Base-by-base conservation (phyloP, 92 coral and sea anemone species). In the Epizoanthus scotinus region DNA sequence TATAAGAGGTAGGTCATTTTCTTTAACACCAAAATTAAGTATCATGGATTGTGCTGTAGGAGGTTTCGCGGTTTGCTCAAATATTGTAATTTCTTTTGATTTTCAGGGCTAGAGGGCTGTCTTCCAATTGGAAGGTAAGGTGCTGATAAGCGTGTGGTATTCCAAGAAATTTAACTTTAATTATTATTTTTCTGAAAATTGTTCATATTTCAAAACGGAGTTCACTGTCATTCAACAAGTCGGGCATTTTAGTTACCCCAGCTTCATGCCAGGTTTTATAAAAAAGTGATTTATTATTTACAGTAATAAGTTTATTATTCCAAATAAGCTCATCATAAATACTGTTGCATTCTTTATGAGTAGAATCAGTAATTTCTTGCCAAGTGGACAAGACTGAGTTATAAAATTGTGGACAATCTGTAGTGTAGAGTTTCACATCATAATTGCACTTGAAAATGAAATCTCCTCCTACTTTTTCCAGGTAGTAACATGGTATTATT, bases 291-390 rank as follows among this genome's bases (percentile, higher is more conserved):
- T 8, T 13, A 20, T 70, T 24, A 17, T 14, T 38, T 55, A 81
- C 21, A 66, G 49, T 81, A 36, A 65, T 81, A 17, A 49, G 17
- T 54, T 54, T 56, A 34, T 80, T 80, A 47, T 79, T 79, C 75
- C 78, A 80, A 29, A 80, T 56, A 13, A 80, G 54, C 38, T 80
- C 62, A 22, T 67, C 71, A 6, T 22, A n/a, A 28, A 66, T 57
- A 18, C 49, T 49, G 9, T 17, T 4, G 28, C 59, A 55, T 29
- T 25, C 44, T 34, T 27, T 28, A 17, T 19, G 26, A 29, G n/a
- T 44, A 40, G 68, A 8, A 20, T 62, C 40, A 28, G 31, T 24
- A 14, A 62, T 62, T 38, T 68, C 57, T 56, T 81, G 85, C 85
- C 70, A 81, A 42, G 40, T 40, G 20, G 29, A 10, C 20, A 81